phyloP scores from a whole-genome alignment of 2,797 vertebrate genomes.

The Gastrophryne carolinensis region DNA sequence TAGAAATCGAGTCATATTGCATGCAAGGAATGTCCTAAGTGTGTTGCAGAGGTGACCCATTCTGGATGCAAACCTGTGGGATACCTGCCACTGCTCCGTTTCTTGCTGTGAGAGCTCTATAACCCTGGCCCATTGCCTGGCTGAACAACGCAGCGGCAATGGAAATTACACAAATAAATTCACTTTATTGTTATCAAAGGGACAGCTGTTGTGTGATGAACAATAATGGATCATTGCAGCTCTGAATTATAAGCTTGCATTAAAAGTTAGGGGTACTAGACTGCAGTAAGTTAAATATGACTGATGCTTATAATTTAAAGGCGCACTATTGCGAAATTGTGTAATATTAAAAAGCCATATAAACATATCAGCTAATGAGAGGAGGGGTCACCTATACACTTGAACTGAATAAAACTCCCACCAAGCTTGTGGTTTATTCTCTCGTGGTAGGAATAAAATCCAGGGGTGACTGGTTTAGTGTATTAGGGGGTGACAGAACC shows the following conservation, averaged over 20 bases:
- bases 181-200: constrained; percentile 5
- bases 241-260: background rate
- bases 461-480: no score
- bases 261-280: background rate
- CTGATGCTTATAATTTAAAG: no score
- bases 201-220: constrained; percentile 9
- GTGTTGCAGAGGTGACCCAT: background rate
- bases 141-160: background rate
- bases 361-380: no score
- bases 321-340: no score
- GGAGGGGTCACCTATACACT: no score
- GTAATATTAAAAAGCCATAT: no score
- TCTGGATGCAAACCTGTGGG: background rate
- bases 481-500: no score
- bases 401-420: no score
- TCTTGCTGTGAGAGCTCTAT: constrained; percentile 1
- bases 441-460: no score
- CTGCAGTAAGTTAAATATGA: constrained; percentile 11
- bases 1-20: background rate
- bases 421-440: no score
- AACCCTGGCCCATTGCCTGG: background rate
- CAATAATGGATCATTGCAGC: constrained; percentile 7
- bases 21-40: constrained; percentile 2
- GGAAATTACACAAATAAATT: constrained; percentile 15
- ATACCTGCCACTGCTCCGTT: background rate